A percentile compares a stretch with the other conserved stretches of the same genome.
These are phyloP conservation scores for Tringa solitaria DNA, from an alignment of 2,113 vertebrate genomes.

Conservation along the genomic window DNA sequence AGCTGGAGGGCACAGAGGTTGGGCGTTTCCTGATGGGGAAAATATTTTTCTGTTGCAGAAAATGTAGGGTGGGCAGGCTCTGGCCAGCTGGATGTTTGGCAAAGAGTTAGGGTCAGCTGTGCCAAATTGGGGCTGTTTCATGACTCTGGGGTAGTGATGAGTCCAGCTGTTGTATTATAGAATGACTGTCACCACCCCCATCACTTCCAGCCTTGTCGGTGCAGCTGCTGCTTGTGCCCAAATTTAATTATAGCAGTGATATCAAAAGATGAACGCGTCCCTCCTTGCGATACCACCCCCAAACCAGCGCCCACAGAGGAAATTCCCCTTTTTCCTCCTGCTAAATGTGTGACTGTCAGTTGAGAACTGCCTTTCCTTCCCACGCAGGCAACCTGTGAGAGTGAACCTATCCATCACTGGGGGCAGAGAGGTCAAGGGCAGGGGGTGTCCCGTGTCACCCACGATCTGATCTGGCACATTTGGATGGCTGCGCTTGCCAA, in stretches of 20 bases:
- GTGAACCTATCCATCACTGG: accelerated
- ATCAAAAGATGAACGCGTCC: background rate
- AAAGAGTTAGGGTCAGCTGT: background rate
- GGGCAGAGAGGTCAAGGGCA: background rate
- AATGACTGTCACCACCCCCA: background rate
- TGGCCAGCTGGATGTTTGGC: background rate
- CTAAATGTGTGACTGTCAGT: background rate
- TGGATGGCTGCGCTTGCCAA: background rate
- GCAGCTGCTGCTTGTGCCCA: background rate
- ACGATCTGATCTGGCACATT: accelerated
- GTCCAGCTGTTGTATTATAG: background rate
- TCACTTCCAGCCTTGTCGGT: background rate
- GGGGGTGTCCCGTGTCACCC: accelerated
- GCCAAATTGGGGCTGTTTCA: background rate
- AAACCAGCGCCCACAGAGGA: background rate
- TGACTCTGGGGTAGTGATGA: accelerated
- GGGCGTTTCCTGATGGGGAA: background rate
- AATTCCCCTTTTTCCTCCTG: background rate
- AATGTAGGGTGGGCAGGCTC: background rate
- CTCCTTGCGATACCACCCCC: background rate
- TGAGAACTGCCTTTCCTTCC: background rate
- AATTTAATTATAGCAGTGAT: background rate
- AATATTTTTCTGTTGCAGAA: background rate
- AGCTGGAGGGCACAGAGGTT: background rate
- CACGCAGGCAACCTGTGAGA: accelerated